phyloP scores from a whole-genome alignment of 2,797 vertebrate species.

The Acrossocheilus fasciatus region DNA sequence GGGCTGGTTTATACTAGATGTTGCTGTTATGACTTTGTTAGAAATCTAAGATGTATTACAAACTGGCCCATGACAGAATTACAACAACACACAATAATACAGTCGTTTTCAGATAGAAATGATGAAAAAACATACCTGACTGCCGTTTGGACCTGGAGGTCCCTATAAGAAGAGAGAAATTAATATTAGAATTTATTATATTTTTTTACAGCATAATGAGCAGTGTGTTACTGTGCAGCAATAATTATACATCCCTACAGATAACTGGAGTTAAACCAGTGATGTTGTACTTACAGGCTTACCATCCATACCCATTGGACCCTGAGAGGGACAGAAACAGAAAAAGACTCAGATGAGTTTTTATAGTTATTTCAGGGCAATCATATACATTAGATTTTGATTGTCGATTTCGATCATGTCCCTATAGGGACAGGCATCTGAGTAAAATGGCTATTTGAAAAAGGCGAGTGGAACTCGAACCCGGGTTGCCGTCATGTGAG shows the following conservation, averaged over 20 bases:
- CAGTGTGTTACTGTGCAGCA: not conserved
- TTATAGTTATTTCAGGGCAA: conserved; percentile 1
- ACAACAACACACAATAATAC: not conserved
- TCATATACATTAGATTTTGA: not conserved
- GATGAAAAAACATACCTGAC: conserved; percentile 70
- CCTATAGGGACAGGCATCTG: not conserved
- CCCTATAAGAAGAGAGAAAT: conserved; percentile 70
- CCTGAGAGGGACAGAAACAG: conserved; percentile 76
- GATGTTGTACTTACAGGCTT: conserved; percentile 86
- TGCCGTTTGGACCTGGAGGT: conserved; percentile 79
- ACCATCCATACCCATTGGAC: conserved; percentile 94
- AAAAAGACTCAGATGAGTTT: not conserved
- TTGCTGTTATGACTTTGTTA: not conserved
- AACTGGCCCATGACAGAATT: not conserved
- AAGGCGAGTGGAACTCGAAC: not conserved
- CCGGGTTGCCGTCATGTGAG: not conserved
- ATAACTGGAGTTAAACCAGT: not conserved
- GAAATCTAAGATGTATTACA: conserved; percentile 2
- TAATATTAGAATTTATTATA: not conserved
- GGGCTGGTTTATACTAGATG: not conserved
- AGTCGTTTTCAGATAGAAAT: not conserved
- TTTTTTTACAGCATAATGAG: not conserved
- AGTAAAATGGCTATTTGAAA: not conserved
- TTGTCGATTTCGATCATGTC: not conserved
- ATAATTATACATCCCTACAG: not conserved